Evolutionary conservation across 2,888 invertebrate genomes (phyloP).

Genomic region (Saturnia japonica): DNA sequence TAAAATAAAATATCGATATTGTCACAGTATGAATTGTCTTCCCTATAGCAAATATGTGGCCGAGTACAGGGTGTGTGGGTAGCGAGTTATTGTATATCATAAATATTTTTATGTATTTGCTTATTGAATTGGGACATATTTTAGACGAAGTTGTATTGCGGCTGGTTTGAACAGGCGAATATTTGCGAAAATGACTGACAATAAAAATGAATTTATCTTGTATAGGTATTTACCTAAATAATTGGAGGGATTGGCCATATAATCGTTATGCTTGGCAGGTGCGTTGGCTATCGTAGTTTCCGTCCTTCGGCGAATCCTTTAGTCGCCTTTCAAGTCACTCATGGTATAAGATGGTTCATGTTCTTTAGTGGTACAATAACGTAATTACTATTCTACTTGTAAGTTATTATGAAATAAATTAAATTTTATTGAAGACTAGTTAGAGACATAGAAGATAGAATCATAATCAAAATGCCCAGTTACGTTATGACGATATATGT

Average conservation of each 20-base stretch:
- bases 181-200: background rate
- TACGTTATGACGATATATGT: no score
- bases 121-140: slow-evolving; percentile 13
- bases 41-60: background rate
- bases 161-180: background rate
- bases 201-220: background rate
- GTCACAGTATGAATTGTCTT: background rate
- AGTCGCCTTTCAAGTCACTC: no score
- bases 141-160: slow-evolving; percentile 15
- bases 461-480: no score
- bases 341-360: no score
- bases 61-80: slow-evolving; percentile 3
- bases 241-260: no score
- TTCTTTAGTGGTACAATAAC: no score
- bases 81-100: slow-evolving; percentile 10
- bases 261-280: no score
- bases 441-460: no score
- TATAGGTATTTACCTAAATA: background rate
- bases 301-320: no score
- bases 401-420: no score
- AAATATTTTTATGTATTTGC: slow-evolving; percentile 13
- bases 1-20: background rate
- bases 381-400: no score
- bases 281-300: background rate
- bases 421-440: no score